These are phyloP conservation scores for Oscheius myriophilus DNA, from an alignment of 2,888 invertebrate species.

Conservation along the genomic window DNA sequence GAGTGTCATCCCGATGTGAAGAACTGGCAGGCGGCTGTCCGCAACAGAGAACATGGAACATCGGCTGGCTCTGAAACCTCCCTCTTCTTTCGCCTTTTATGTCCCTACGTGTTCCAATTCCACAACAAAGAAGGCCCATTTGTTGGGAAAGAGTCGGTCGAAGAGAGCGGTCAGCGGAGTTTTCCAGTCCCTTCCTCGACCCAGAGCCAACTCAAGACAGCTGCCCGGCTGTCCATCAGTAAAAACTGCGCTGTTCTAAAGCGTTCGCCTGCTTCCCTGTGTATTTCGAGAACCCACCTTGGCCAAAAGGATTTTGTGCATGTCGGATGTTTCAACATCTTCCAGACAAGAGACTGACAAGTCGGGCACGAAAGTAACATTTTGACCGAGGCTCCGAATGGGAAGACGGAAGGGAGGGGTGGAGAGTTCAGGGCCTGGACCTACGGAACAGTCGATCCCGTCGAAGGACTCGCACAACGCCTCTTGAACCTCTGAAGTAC, in stretches of 20 bases:
- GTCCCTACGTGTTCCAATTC: conserved; percentile 48
- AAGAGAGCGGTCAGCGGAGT: conserved; percentile 49
- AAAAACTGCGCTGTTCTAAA: conserved; percentile 52
- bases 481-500: conserved; percentile 55
- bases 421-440: conserved; percentile 58
- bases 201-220: conserved; percentile 52
- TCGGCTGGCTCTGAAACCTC: conserved; percentile 42
- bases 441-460: conserved; percentile 60
- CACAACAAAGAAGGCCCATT: conserved; percentile 57
- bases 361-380: conserved; percentile 54
- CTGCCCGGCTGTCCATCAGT: conserved; percentile 52
- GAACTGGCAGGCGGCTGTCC: conserved; percentile 35
- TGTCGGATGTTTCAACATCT: conserved; percentile 37
- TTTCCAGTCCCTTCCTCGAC: conserved; percentile 54
- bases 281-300: background rate
- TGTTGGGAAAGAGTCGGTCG: conserved; percentile 48
- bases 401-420: conserved; percentile 53
- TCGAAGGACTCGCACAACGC: conserved; percentile 52
- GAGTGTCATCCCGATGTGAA: conserved; percentile 48
- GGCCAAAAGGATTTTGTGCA: conserved; percentile 14
- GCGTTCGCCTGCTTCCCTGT: background rate
- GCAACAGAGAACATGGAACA: conserved; percentile 45
- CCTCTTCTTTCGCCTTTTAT: background rate
- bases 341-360: conserved; percentile 43
- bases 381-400: conserved; percentile 51